Conservation (phyloP, 2,797 vertebrate species). For the Bradypodion pumilum region DNA sequence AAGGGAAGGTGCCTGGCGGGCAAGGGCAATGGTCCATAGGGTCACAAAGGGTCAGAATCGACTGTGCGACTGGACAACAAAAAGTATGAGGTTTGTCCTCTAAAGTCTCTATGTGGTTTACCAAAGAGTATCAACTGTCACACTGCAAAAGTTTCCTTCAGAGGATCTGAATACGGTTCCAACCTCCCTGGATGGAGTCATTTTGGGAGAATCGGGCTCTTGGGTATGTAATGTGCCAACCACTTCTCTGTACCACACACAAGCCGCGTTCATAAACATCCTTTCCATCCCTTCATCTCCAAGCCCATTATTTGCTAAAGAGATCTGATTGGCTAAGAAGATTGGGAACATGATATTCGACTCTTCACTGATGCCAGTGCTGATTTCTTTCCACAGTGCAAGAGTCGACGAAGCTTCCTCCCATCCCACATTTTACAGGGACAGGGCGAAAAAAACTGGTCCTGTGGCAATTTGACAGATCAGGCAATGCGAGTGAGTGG, state of each 20-base stretch:
- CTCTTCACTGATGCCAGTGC: conserved; percentile 22
- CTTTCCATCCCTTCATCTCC: conserved; percentile 25
- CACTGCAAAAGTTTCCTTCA: background rate
- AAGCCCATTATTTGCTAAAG: conserved; percentile 44
- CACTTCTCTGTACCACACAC: conserved; percentile 33
- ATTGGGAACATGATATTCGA: conserved; percentile 30
- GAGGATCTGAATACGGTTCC: background rate
- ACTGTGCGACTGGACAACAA: too few relatives aligned
- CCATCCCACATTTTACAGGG: conserved; percentile 16
- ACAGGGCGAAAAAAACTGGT: conserved; percentile 1
- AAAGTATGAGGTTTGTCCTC: background rate
- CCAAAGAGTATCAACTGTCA: background rate
- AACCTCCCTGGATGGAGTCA: background rate
- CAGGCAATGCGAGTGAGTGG: background rate
- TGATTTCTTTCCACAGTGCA: conserved; percentile 15
- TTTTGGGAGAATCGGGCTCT: background rate
- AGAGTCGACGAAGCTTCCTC: background rate
- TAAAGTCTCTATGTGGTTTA: background rate
- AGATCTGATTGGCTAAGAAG: conserved; percentile 39
- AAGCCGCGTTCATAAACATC: conserved; percentile 50
- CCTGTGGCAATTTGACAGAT: background rate
- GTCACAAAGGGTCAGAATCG: too few relatives aligned
- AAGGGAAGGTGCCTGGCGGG: too few relatives aligned
- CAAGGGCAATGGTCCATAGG: too few relatives aligned
- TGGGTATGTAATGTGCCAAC: conserved; percentile 29